Percentiles rank a stretch among this genome's conserved stretches.
phyloP scores from a whole-genome alignment of 2,888 invertebrate species.

The Gastracanthus pulcherrimus region DNA sequence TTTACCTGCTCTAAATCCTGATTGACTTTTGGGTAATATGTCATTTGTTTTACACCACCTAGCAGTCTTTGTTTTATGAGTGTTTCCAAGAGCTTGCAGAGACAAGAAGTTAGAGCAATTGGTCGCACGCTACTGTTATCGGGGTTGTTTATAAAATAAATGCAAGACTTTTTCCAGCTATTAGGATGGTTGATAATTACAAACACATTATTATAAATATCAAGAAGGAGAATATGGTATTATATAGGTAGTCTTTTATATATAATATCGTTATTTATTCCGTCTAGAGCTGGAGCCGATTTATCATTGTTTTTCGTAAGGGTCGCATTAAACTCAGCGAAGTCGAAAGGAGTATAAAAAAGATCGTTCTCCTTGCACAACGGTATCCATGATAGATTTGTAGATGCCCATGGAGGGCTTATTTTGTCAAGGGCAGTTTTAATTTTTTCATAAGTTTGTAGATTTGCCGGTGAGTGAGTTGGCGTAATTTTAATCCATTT shows the following conservation, averaged over 20 bases:
- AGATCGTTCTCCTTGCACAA: background rate
- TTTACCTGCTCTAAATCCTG: background rate
- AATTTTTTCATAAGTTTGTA: background rate
- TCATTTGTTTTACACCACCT: background rate
- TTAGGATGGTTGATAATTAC: background rate
- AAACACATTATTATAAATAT: conserved; percentile 1
- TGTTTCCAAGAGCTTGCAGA: conserved; percentile 21
- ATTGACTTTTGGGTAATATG: background rate
- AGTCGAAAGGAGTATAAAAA: background rate
- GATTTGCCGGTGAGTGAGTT: background rate
- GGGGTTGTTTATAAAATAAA: conserved; percentile 1
- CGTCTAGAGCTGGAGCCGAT: background rate
- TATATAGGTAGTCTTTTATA: background rate
- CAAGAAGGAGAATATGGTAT: background rate
- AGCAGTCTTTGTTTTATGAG: background rate
- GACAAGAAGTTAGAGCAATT: background rate
- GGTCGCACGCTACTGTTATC: background rate
- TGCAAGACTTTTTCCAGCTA: background rate
- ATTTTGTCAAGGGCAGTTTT: background rate
- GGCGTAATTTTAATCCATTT: background rate
- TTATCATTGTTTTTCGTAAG: background rate
- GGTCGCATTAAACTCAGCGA: background rate
- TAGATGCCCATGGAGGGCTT: background rate
- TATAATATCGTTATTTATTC: background rate
- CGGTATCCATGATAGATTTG: background rate